phyloP scores from a whole-genome alignment of 2,797 vertebrate genomes.

The Pantherophis alleghaniensis region DNA sequence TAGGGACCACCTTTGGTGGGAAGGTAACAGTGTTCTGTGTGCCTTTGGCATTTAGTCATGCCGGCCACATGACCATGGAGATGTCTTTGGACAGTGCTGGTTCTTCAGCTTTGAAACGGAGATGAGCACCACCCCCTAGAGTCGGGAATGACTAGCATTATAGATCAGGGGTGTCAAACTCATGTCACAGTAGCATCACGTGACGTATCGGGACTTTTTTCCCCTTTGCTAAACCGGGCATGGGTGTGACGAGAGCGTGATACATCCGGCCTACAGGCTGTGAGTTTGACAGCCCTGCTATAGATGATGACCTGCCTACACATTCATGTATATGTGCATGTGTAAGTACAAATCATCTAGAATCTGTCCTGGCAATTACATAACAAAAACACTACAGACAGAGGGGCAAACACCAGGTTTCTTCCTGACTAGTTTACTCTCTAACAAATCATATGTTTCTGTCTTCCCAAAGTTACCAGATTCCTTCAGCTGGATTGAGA shows the following conservation, averaged over 20 bases:
- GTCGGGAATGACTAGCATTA: not conserved
- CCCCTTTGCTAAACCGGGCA: not conserved
- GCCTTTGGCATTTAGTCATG: too few species aligned
- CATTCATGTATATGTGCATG: constrained; percentile 21
- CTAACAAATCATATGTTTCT: constrained; percentile 40
- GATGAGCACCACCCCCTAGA: too few species aligned
- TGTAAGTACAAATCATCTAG: constrained; percentile 29
- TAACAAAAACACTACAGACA: constrained; percentile 36
- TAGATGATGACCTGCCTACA: not conserved
- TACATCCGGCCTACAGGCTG: too few species aligned
- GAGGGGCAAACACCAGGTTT: not conserved
- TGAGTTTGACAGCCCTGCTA: too few species aligned
- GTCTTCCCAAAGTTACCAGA: constrained; percentile 47
- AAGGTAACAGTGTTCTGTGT: too few species aligned
- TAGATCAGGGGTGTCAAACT: not conserved
- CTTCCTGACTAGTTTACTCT: constrained; percentile 36
- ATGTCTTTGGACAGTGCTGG: too few species aligned
- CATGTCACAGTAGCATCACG: too few species aligned
- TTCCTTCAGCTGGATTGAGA: constrained; percentile 43
- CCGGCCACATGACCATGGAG: too few species aligned
- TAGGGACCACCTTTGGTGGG: too few species aligned
- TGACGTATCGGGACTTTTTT: accelerated
- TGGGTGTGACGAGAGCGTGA: not conserved
- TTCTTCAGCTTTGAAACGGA: too few species aligned
- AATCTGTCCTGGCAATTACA: constrained; percentile 8